These are phyloP conservation scores for Glandiceps talaboti DNA, from an alignment of 53 echinoderm and acorn worm genomes.

Conservation along the genomic window DNA sequence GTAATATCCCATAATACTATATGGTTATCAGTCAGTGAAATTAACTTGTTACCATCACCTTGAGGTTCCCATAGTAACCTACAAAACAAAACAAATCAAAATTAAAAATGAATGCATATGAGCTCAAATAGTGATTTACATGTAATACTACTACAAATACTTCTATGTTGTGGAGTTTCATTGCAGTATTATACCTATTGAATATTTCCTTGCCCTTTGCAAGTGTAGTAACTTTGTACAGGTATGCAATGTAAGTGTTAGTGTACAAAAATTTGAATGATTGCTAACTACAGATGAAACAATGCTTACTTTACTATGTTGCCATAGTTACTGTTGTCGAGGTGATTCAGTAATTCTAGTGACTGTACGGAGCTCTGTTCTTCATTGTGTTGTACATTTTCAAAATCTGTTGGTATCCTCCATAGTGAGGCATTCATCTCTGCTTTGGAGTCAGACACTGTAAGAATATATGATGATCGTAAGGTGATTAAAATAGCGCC, in stretches of 20 bases:
- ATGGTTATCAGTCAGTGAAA: slow-evolving; percentile 62
- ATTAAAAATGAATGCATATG: no score
- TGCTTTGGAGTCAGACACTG: slow-evolving; percentile 76
- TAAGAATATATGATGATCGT: no score
- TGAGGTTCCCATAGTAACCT: slow-evolving; percentile 97
- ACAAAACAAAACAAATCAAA: slow-evolving; percentile 2
- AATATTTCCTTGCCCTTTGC: no score
- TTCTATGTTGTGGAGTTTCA: no score
- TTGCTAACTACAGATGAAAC: no score
- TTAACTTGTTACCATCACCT: slow-evolving; percentile 66
- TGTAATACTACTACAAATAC: no score
- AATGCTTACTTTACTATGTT: slow-evolving; percentile 40
- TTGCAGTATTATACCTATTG: no score
- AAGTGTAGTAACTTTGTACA: no score
- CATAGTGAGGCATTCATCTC: slow-evolving; percentile 66
- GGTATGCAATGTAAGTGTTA: no score
- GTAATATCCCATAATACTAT: slow-evolving; percentile 81
- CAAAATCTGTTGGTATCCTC: slow-evolving; percentile 45
- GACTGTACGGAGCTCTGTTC: slow-evolving; percentile 40
- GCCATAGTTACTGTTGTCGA: slow-evolving; percentile 48
- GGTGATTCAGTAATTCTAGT: slow-evolving; percentile 65
- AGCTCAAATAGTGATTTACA: no score
- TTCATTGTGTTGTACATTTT: slow-evolving; percentile 50
- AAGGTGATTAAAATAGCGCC: no score
- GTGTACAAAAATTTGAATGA: no score